phyloP scores from a whole-genome alignment of 2,113 vertebrate genomes.

The Ciconia boyciana region DNA sequence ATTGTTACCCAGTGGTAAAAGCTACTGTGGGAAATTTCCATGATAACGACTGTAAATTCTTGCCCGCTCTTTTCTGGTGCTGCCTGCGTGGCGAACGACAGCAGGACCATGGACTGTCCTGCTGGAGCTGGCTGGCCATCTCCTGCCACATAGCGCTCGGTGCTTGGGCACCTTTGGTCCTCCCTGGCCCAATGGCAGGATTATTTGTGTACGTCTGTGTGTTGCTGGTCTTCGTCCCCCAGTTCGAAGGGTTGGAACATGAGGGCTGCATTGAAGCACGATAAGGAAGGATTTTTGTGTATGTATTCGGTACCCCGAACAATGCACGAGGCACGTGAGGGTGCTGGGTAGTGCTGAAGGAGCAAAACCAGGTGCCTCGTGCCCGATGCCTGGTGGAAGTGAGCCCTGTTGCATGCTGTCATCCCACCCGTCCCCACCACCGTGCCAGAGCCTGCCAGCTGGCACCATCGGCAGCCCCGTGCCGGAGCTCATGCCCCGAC shows the following conservation, averaged over 20 bases:
- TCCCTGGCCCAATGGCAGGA: not conserved
- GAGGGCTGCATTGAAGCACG: not conserved
- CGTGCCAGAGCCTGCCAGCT: not conserved
- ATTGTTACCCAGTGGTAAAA: slow-evolving; percentile 13
- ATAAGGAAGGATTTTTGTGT: not conserved
- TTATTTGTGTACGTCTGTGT: not conserved
- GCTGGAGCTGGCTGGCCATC: not conserved
- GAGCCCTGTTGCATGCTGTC: not conserved
- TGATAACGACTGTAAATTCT: not conserved
- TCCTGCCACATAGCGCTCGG: accelerated
- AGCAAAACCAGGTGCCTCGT: not conserved
- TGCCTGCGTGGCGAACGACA: not conserved
- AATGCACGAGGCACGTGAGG: not conserved
- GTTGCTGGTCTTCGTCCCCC: not conserved
- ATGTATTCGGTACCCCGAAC: not conserved
- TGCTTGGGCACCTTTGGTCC: not conserved
- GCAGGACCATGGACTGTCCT: not conserved
- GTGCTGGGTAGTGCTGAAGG: not conserved
- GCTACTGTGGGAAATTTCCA: slow-evolving; percentile 33
- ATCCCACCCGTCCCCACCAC: not conserved
- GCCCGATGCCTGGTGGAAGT: not conserved
- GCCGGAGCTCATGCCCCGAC: accelerated
- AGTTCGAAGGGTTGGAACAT: not conserved
- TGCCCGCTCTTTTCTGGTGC: not conserved
- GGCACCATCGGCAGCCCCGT: not conserved